Conservation (phyloP, 2,797 vertebrate genomes). For the Lacerta bilineata region DNA sequence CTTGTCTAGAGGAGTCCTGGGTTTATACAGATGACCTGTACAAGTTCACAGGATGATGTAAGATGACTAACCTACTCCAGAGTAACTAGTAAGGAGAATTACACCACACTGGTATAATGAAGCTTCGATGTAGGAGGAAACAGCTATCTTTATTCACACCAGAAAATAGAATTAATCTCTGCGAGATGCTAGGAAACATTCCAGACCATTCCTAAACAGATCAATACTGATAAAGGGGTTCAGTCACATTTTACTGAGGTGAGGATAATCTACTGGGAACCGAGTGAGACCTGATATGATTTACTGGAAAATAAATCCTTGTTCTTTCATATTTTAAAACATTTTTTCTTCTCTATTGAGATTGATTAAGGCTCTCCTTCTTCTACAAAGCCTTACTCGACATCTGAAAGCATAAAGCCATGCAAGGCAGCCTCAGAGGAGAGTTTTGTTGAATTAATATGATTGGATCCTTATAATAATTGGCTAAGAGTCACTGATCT, state of each 20-base stretch:
- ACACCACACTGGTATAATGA: too few relatives aligned
- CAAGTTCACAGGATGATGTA: too few relatives aligned
- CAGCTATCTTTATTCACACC: neutral
- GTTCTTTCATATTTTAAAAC: neutral
- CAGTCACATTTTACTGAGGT: neutral
- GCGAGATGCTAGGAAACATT: neutral
- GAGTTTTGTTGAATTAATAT: conserved; percentile 12
- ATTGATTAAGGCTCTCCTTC: neutral
- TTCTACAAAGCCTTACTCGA: neutral
- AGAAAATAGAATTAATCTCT: neutral
- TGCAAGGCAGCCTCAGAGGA: neutral
- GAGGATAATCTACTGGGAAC: neutral
- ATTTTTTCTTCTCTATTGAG: neutral
- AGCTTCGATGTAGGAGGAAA: neutral
- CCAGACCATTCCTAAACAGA: neutral
- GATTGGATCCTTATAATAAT: neutral
- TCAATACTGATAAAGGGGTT: neutral
- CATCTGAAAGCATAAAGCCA: conserved; percentile 16
- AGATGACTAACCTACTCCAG: too few relatives aligned
- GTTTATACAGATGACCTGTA: too few relatives aligned
- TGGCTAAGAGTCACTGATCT: neutral
- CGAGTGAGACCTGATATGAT: neutral
- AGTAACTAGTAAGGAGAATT: too few relatives aligned
- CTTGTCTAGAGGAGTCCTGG: too few relatives aligned
- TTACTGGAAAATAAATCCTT: neutral